Conservation (phyloP, 2,888 invertebrate genomes). For the Cyclophora albipunctata region DNA sequence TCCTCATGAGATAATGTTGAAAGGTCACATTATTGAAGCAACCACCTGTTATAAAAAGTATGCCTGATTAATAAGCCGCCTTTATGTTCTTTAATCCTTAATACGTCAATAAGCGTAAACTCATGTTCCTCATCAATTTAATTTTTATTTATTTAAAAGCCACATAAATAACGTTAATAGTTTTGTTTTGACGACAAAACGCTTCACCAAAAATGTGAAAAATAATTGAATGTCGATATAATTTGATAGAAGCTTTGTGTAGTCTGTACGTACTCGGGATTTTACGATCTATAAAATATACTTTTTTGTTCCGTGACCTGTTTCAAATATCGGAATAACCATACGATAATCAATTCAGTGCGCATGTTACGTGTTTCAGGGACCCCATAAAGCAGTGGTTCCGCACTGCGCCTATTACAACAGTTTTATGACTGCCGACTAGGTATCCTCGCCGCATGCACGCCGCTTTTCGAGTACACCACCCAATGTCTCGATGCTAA, state of each 20-base stretch:
- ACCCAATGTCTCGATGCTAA: conserved; percentile 48
- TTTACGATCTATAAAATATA: conserved; percentile 52
- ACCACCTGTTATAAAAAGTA: background rate
- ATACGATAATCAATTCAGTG: conserved; percentile 60
- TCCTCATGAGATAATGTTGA: background rate
- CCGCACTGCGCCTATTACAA: conserved; percentile 66
- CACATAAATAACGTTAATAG: too few relatives aligned
- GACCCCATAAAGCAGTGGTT: conserved; percentile 60
- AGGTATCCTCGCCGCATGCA: conserved; percentile 50
- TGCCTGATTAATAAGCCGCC: too few relatives aligned
- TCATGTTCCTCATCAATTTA: too few relatives aligned
- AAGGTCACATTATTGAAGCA: conserved; percentile 9
- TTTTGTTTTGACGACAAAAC: too few relatives aligned
- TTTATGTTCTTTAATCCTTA: too few relatives aligned
- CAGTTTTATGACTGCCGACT: conserved; percentile 56
- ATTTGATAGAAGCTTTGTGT: conserved; percentile 46
- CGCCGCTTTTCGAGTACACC: conserved; percentile 42
- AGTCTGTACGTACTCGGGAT: conserved; percentile 28
- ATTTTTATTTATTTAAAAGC: too few relatives aligned
- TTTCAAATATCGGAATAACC: conserved; percentile 53
- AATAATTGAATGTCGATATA: conserved; percentile 26
- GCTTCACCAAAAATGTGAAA: background rate
- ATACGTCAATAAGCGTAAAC: conserved; percentile 7
- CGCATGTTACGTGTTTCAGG: conserved; percentile 62
- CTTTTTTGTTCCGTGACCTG: conserved; percentile 51